Conservation (phyloP, 30 jellyfish, hydroid and myxozoan species). For the Hydractinia symbiolongicarpus region DNA sequence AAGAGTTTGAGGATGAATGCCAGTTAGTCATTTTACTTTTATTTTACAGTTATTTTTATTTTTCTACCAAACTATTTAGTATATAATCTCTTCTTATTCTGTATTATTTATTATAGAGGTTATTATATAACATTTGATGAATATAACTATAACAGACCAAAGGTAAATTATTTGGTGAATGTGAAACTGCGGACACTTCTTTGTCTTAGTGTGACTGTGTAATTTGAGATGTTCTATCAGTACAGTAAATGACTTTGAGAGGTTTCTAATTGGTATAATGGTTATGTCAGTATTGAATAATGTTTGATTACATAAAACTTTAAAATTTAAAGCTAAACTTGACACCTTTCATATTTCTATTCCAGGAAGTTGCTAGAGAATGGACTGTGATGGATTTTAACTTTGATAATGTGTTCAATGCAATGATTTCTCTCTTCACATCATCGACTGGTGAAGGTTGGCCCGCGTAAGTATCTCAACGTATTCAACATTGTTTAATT, state of each 20-base stretch:
- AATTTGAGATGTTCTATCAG: background rate
- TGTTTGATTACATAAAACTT: background rate
- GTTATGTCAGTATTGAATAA: background rate
- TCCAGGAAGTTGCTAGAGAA: constrained; percentile 27
- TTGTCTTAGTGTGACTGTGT: too few species aligned
- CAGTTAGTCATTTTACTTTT: background rate
- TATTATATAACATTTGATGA: constrained; percentile 30
- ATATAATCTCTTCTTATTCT: background rate
- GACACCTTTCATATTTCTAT: background rate
- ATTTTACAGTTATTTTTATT: background rate
- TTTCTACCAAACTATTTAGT: constrained; percentile 12
- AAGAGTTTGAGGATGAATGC: constrained; percentile 53
- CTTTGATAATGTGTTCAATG: constrained; percentile 48
- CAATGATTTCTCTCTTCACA: constrained; percentile 58
- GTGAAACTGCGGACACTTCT: too few species aligned
- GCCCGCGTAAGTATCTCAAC: constrained; percentile 39
- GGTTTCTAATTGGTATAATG: too few species aligned
- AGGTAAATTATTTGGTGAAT: constrained; percentile 1
- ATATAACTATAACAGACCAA: constrained; percentile 44
- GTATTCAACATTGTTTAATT: background rate
- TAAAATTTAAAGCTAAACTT: background rate
- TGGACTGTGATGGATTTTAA: constrained; percentile 54
- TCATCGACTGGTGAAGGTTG: constrained; percentile 90
- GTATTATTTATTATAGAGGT: constrained; percentile 27
- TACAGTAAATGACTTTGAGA: background rate